phyloP scores from a whole-genome alignment of 2,888 invertebrate species.

The Folsomia manolachei region DNA sequence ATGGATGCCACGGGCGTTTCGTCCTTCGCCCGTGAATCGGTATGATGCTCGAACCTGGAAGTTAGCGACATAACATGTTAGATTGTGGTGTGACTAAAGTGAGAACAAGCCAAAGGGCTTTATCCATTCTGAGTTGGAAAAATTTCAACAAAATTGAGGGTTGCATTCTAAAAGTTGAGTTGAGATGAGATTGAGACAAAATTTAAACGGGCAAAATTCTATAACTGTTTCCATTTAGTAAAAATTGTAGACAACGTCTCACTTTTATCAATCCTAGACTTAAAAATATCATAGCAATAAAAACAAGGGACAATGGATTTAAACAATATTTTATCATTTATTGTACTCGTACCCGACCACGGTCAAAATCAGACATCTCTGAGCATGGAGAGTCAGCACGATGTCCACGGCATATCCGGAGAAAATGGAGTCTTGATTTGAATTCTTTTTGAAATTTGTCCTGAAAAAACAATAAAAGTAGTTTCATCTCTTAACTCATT shows the following conservation, averaged over 20 bases:
- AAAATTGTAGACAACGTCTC: not conserved
- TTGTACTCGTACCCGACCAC: slow-evolving; percentile 40
- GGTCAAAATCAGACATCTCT: slow-evolving; percentile 45
- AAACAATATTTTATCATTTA: no score
- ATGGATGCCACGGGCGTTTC: slow-evolving; percentile 9
- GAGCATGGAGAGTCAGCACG: slow-evolving; percentile 35
- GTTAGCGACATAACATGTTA: no score
- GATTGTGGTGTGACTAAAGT: no score
- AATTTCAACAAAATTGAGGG: no score
- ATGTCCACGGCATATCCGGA: slow-evolving; percentile 31
- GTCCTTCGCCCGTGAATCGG: slow-evolving; percentile 32
- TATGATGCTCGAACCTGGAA: slow-evolving; percentile 37
- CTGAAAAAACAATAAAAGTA: no score
- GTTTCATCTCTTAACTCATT: no score
- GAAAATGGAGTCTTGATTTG: slow-evolving; percentile 62
- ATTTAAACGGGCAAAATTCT: no score
- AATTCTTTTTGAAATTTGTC: slow-evolving; percentile 78
- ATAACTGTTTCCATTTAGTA: not conserved
- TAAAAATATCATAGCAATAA: not conserved
- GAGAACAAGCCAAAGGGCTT: no score
- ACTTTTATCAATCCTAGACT: not conserved
- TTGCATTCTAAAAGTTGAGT: no score
- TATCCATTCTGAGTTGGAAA: no score
- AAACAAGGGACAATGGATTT: not conserved
- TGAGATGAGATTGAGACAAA: no score